Conservation (phyloP, 2,797 vertebrate genomes). For the Apodemus agrarius region DNA sequence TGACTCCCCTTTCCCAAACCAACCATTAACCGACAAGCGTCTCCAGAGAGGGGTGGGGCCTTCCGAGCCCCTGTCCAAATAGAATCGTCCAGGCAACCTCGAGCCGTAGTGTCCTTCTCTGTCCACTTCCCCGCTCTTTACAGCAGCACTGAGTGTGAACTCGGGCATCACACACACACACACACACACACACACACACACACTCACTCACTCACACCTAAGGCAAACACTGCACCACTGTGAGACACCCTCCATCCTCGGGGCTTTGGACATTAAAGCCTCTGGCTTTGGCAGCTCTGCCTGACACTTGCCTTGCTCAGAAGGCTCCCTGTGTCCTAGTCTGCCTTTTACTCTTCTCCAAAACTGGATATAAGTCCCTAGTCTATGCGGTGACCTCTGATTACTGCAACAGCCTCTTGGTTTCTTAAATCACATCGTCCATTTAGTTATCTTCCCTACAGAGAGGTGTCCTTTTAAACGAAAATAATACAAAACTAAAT, state of each 20-base stretch:
- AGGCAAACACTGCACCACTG: neutral
- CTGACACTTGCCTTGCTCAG: neutral
- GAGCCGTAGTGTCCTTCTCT: neutral
- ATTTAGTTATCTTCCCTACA: neutral
- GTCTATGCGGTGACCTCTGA: neutral
- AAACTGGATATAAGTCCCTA: neutral
- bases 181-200: too few species aligned
- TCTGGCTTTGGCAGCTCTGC: neutral
- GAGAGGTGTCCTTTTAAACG: slow-evolving; percentile 9
- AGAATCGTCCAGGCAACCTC: neutral
- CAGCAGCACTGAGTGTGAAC: neutral
- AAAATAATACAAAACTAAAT: slow-evolving; percentile 54
- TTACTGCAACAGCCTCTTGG: neutral
- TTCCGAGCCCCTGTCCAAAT: neutral
- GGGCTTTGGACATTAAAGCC: neutral
- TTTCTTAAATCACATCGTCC: slow-evolving; percentile 19
- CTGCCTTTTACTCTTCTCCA: neutral
- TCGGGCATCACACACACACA: neutral
- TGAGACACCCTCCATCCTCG: neutral
- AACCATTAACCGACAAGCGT: neutral
- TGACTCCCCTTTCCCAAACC: neutral
- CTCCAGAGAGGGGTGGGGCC: neutral
- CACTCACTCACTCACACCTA: too few species aligned
- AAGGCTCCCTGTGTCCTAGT: neutral
- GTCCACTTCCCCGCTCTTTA: neutral